Percentiles rank a stretch among this genome's conserved stretches.
Conservation (phyloP, 2,113 vertebrate species). For the Crocuta crocuta region DNA sequence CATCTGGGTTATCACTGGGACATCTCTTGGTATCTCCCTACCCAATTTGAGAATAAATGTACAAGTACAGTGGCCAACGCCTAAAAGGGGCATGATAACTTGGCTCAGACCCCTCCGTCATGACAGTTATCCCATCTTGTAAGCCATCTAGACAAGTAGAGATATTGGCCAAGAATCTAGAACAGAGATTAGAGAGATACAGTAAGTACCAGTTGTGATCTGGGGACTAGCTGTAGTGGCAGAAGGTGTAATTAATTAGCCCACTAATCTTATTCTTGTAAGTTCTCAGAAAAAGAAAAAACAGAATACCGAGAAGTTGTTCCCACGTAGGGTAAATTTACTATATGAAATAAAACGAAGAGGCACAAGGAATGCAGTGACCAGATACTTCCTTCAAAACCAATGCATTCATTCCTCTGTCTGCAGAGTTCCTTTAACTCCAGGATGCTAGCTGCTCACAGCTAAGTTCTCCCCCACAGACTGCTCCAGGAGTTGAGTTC, state of each 20-base stretch:
- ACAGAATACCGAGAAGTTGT: slow-evolving; percentile 26
- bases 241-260: not conserved
- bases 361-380: not conserved
- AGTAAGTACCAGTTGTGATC: not conserved
- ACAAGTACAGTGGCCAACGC: not conserved
- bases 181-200: not conserved
- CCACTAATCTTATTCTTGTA: slow-evolving; percentile 12
- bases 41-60: not conserved
- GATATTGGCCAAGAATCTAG: slow-evolving; percentile 46
- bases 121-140: not conserved
- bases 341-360: slow-evolving; percentile 12
- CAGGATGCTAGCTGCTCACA: not conserved
- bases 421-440: not conserved
- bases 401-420: not conserved
- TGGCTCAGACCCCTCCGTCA: not conserved
- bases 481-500: not conserved
- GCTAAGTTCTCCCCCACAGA: not conserved
- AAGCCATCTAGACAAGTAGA: not conserved
- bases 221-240: not conserved
- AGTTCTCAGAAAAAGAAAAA: slow-evolving; percentile 23
- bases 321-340: not conserved
- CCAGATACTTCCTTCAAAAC: not conserved
- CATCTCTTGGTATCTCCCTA: not conserved
- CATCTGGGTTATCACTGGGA: not conserved
- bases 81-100: not conserved